phyloP scores from a whole-genome alignment of 2,113 vertebrate genomes.

The Lonchura striata region DNA sequence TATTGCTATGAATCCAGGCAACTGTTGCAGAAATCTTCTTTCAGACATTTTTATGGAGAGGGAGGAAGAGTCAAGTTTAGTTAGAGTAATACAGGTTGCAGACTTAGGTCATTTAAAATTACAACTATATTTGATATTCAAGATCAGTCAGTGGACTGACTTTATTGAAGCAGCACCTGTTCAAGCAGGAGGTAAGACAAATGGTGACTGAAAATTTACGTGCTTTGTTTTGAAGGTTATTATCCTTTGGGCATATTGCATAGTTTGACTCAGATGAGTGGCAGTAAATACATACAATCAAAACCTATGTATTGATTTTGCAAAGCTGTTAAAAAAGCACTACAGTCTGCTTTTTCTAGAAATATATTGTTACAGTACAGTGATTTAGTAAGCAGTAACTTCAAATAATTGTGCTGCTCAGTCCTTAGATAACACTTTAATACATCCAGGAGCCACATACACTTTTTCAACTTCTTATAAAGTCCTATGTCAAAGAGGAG shows the following conservation, averaged over 20 bases:
- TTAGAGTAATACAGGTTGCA: neutral
- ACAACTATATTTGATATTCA: constrained; percentile 37
- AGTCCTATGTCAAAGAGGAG: neutral
- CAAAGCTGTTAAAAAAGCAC: constrained; percentile 14
- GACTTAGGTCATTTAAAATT: neutral
- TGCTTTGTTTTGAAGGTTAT: constrained; percentile 57
- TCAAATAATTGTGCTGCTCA: neutral
- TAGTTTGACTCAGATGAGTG: constrained; percentile 21
- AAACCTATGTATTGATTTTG: constrained; percentile 50
- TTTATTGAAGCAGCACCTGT: constrained; percentile 52
- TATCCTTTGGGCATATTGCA: constrained; percentile 40
- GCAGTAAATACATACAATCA: constrained; percentile 7
- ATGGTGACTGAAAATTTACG: constrained; percentile 38
- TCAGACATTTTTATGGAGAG: neutral
- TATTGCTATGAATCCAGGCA: neutral
- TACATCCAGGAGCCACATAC: neutral
- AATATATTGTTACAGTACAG: neutral
- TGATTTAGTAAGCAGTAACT: constrained; percentile 24
- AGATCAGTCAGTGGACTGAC: neutral
- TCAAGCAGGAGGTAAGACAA: constrained; percentile 51
- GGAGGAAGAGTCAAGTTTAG: neutral
- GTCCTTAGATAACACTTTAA: neutral
- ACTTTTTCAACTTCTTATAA: neutral
- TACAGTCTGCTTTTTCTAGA: neutral
- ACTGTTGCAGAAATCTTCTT: neutral